Evolutionary conservation across 1,140 invertebrate genomes (phyloP).

Genomic region (Hypsibius dujardini): DNA sequence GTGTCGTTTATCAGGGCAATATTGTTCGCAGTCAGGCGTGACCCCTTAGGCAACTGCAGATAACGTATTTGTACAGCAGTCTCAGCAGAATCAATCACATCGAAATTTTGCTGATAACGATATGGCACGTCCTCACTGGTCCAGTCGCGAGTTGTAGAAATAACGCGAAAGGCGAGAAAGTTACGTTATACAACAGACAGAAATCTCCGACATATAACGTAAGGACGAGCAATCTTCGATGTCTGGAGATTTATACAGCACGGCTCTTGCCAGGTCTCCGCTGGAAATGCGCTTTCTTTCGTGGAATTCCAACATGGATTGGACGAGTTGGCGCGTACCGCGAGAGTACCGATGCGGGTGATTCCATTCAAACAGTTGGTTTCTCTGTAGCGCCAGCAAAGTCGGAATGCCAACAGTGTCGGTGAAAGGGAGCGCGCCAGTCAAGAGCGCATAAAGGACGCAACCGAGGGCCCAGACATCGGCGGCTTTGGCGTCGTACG

Average conservation of each 20-base stretch:
- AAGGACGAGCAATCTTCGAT: not conserved
- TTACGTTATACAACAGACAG: not conserved
- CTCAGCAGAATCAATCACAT: no score
- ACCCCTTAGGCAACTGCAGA: no score
- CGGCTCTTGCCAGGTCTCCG: not conserved
- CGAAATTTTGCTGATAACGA: no score
- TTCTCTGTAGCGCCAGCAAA: not conserved
- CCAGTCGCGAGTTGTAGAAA: no score
- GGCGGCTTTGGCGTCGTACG: not conserved
- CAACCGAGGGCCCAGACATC: not conserved
- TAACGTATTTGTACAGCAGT: no score
- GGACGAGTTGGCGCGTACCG: not conserved
- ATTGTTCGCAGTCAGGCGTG: no score
- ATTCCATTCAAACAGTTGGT: not conserved
- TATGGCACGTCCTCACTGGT: no score
- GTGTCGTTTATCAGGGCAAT: no score
- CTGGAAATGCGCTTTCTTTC: not conserved
- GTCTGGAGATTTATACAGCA: not conserved
- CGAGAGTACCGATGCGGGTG: not conserved
- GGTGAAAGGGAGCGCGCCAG: not conserved
- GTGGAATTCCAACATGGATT: not conserved
- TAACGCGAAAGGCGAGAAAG: no score
- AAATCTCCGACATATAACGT: not conserved
- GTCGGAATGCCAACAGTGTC: not conserved
- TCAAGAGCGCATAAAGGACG: not conserved